Evolutionary conservation across 1,140 invertebrate species (phyloP), one percentile per base, ranked within the genome.

Genomic region (Drosophila pandora): DNA sequence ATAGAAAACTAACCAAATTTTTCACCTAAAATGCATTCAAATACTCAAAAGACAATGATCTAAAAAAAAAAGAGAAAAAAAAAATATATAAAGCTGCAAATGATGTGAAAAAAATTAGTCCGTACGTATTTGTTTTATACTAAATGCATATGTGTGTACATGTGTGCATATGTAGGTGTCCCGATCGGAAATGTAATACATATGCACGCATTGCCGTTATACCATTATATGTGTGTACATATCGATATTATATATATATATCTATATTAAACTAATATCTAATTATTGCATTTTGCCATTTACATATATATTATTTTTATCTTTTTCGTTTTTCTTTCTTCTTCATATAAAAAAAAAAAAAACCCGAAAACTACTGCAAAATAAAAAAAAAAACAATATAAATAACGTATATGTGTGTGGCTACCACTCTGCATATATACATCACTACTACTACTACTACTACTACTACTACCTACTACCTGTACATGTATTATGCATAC

Each of bases 251-350:
- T 78, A 83, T 75, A 82, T 83, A 89, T 85, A 90, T 90, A 89
- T 90, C 63, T 85, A 85, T 85, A 79, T 79, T 90, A 90, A 81
- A 82, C 84, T 84, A 85, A 87, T 90, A 88, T 84, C 82, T 90
- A 88, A 91, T 90, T 91, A 91, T 90, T 91, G 90, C 90, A 91
- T 91, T 91, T 91, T 91, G 90, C 85, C 88, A 90, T 90, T 90
- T 91, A 90, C 79, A 90, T 90, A 85, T 85, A 84, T 85, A 89
- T 90, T 87, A 87, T 90, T 87, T 91, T 91, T 90, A 88, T 90
- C 79, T 91, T 91, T 90, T 91, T 87, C 81, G 76, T 90, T 90
- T 90, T 91, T 91, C 90, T 91, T 91, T 91, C 90, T 91, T 91
- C 90, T 91, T 91, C 90, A 91, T 91, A 90, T 68, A 75, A 76